Percentiles rank a stretch among this genome's conserved stretches.
Conservation (phyloP, 2,888 invertebrate species). For the Atherix ibis region DNA sequence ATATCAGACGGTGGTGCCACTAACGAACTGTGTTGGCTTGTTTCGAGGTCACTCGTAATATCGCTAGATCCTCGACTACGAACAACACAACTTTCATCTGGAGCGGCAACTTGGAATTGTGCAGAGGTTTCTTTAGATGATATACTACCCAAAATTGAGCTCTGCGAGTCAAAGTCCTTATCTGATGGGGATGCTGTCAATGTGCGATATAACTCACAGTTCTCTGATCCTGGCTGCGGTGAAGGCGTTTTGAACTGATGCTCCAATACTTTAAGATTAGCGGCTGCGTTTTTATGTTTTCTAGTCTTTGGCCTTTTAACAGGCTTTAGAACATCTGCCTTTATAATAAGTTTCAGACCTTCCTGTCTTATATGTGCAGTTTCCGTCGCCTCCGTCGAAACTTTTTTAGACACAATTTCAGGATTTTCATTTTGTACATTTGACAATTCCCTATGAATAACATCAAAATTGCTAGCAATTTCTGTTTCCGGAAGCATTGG, state of each 20-base stretch:
- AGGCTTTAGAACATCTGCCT: slow-evolving; percentile 29
- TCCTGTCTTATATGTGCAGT: slow-evolving; percentile 36
- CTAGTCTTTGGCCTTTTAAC: slow-evolving; percentile 21
- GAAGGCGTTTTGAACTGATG: slow-evolving; percentile 33
- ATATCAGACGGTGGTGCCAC: slow-evolving; percentile 32
- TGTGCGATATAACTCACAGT: slow-evolving; percentile 37
- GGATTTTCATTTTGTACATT: too few species aligned
- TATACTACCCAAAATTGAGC: slow-evolving; percentile 31
- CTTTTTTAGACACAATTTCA: not conserved
- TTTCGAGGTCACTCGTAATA: slow-evolving; percentile 31
- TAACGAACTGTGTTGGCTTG: slow-evolving; percentile 31
- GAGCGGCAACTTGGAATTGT: slow-evolving; percentile 18
- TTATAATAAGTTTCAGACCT: slow-evolving; percentile 34
- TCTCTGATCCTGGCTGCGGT: slow-evolving; percentile 37
- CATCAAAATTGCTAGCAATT: too few species aligned
- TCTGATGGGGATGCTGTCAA: slow-evolving; percentile 36
- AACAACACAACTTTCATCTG: slow-evolving; percentile 30
- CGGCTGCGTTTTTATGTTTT: slow-evolving; percentile 28
- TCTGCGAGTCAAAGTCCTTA: slow-evolving; percentile 31
- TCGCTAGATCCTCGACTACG: slow-evolving; percentile 32
- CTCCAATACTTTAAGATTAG: slow-evolving; percentile 6
- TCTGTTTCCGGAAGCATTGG: slow-evolving; percentile 12
- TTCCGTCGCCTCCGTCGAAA: not conserved
- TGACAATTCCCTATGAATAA: too few species aligned
- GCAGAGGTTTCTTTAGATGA: slow-evolving; percentile 25